Evolutionary conservation across 2,888 invertebrate species (phyloP).

Genomic region (Stenotaenia linearis): DNA sequence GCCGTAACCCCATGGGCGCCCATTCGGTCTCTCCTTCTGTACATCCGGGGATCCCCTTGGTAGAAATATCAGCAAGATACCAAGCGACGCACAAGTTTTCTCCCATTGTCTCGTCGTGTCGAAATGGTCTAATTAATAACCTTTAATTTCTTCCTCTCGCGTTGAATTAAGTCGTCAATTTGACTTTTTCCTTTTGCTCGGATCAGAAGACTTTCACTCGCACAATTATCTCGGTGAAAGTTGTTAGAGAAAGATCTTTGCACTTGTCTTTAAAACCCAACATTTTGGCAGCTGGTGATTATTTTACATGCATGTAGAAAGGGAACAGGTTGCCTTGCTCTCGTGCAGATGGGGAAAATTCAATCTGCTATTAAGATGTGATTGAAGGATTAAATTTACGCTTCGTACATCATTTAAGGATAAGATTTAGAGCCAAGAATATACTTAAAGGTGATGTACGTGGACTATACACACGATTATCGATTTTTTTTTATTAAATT

Average conservation of each 20-base stretch:
- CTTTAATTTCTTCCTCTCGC: constrained; percentile 16
- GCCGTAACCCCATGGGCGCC: constrained; percentile 17
- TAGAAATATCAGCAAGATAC: constrained; percentile 7
- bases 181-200: neutral
- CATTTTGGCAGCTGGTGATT: constrained; percentile 16
- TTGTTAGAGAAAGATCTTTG: constrained; percentile 19
- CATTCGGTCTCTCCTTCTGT: constrained; percentile 18
- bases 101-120: neutral
- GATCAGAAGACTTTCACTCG: neutral
- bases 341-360: neutral
- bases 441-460: neutral
- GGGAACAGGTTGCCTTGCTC: neutral
- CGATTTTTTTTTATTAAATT: neutral
- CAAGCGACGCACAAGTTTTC: neutral
- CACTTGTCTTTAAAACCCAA: constrained; percentile 13
- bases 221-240: constrained; percentile 14
- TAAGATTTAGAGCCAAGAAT: neutral
- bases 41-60: constrained; percentile 26
- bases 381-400: constrained; percentile 21
- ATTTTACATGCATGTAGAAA: constrained; percentile 12
- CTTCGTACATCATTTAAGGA: neutral
- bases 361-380: constrained; percentile 26
- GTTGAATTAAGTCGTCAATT: constrained; percentile 14
- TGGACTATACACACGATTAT: too few species aligned
- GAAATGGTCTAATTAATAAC: constrained; percentile 17